These are phyloP conservation scores for Paracentrotus lividus DNA, from an alignment of 53 echinoderm and acorn worm genomes.

Conservation along the genomic window DNA sequence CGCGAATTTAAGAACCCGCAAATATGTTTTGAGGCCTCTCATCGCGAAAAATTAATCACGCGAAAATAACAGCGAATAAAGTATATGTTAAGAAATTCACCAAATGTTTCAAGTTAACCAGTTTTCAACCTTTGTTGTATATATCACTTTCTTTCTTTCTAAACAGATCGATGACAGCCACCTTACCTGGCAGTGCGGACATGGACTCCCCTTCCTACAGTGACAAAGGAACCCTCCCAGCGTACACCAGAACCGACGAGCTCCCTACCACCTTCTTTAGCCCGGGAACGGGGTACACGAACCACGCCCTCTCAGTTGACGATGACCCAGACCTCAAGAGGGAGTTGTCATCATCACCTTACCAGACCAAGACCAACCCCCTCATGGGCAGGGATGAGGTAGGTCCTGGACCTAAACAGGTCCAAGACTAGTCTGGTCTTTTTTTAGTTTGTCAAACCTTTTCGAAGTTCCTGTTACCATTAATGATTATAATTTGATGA, in stretches of 20 bases:
- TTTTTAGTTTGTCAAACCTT: not conserved
- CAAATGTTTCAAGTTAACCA: too few relatives aligned
- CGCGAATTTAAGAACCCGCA: too few relatives aligned
- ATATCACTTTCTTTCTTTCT: not conserved
- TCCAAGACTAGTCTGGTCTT: not conserved
- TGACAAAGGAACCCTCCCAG: slow-evolving; percentile 48
- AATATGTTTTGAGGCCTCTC: too few relatives aligned
- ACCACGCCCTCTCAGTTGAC: slow-evolving; percentile 45
- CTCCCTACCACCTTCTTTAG: slow-evolving; percentile 28
- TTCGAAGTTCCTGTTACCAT: too few relatives aligned
- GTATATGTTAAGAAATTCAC: too few relatives aligned
- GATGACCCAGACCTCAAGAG: slow-evolving; percentile 65
- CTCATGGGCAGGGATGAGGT: slow-evolving; percentile 61
- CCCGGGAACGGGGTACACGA: slow-evolving; percentile 65
- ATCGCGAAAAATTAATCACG: too few relatives aligned
- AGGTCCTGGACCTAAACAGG: not conserved
- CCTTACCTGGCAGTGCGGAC: slow-evolving; percentile 56
- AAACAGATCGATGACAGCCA: slow-evolving; percentile 9
- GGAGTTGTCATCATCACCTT: slow-evolving; percentile 36
- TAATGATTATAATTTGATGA: too few relatives aligned
- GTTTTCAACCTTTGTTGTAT: too few relatives aligned
- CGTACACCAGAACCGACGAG: slow-evolving; percentile 24
- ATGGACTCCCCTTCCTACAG: slow-evolving; percentile 58
- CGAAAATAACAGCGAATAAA: too few relatives aligned
- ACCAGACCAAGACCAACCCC: slow-evolving; percentile 43